Conservation (phyloP, 2,113 vertebrate genomes). For the Rhombomys opimus region DNA sequence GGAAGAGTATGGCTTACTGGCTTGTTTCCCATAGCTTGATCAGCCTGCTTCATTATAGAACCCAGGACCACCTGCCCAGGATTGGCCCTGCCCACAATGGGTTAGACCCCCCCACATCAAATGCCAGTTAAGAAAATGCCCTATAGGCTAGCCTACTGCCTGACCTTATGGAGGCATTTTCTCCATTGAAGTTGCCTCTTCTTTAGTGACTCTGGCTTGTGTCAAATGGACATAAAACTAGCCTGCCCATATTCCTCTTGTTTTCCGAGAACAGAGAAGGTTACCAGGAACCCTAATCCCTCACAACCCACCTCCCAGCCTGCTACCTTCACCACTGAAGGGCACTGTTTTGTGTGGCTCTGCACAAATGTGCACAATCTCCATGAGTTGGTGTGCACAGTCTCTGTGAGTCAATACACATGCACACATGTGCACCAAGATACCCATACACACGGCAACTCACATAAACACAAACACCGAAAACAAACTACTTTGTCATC, state of each 20-base stretch:
- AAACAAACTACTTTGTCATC: not conserved
- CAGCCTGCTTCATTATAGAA: not conserved
- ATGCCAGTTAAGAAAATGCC: not conserved
- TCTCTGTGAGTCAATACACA: not conserved
- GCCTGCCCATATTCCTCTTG: not conserved
- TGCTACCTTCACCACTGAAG: not conserved
- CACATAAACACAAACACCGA: not conserved
- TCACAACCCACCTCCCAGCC: not conserved
- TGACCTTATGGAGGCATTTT: not conserved
- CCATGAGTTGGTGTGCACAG: not conserved
- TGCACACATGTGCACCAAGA: not conserved
- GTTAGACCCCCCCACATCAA: not conserved
- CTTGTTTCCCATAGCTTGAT: not conserved
- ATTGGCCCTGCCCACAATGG: not conserved
- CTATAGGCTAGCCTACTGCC: not conserved
- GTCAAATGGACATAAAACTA: not conserved
- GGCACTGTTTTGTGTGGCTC: not conserved
- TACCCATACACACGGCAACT: not conserved
- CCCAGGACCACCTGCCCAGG: not conserved
- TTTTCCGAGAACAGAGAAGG: not conserved
- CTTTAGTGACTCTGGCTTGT: not conserved
- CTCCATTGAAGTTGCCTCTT: not conserved
- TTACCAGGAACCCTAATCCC: not conserved
- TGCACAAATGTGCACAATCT: not conserved
- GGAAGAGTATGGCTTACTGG: not conserved